A percentile compares a stretch with the other conserved stretches of the same genome.
phyloP scores from a whole-genome alignment of 2,113 vertebrate species.

The Podocnemis expansa region DNA sequence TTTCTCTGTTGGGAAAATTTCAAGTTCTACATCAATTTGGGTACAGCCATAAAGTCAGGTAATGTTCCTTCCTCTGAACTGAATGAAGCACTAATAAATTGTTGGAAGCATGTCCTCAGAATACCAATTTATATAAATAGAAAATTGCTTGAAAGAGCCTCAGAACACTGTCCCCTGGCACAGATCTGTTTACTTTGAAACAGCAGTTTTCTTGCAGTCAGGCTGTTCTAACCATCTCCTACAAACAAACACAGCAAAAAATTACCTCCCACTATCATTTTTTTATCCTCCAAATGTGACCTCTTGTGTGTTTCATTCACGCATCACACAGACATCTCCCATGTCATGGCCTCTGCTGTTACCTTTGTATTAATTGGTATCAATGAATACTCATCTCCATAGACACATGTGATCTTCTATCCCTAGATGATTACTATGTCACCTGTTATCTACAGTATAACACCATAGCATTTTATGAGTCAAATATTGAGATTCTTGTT shows the following conservation, averaged over 20 bases:
- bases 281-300: not conserved
- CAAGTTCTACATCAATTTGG: not conserved
- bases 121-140: not conserved
- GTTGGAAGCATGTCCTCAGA: slow-evolving; percentile 33
- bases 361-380: not conserved
- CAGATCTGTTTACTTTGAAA: not conserved
- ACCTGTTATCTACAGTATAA: not conserved
- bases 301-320: not conserved
- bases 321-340: not conserved
- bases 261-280: not conserved
- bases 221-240: not conserved
- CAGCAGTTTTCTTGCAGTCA: not conserved
- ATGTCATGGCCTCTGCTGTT: not conserved
- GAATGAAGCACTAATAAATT: not conserved
- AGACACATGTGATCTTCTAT: not conserved
- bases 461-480: not conserved
- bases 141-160: not conserved
- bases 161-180: not conserved
- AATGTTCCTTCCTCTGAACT: not conserved
- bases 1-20: not conserved
- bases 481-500: not conserved
- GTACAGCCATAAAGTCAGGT: not conserved
- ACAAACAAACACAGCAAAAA: not conserved
- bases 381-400: not conserved
- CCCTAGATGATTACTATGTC: not conserved